Conservation (phyloP, 2,797 vertebrate species). For the Bovichtus diacanthus region DNA sequence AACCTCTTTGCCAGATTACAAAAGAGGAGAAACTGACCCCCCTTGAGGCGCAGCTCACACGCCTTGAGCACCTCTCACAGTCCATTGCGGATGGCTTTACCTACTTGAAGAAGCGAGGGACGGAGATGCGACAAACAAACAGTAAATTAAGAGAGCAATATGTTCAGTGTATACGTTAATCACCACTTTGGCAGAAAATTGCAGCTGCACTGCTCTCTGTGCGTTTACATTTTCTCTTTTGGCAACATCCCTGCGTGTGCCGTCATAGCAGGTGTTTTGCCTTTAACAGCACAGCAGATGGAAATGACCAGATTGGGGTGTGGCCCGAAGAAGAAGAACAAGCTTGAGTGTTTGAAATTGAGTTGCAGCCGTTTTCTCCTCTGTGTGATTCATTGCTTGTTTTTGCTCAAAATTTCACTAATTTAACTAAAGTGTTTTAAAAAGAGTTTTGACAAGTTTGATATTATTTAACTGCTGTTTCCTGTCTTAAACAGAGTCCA, state of each 20-base stretch:
- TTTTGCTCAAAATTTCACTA: not conserved
- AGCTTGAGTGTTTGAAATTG: not conserved
- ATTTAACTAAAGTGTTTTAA: not conserved
- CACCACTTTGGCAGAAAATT: not conserved
- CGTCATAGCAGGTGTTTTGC: not conserved
- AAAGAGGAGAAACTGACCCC: constrained; percentile 89
- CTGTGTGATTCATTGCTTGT: not conserved
- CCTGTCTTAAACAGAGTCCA: constrained; percentile 80
- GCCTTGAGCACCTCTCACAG: constrained; percentile 85
- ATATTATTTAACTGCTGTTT: not conserved
- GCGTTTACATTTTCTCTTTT: not conserved
- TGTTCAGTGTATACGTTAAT: constrained; percentile 61
- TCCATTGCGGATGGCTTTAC: constrained; percentile 88
- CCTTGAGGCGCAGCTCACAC: not conserved
- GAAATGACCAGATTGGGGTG: not conserved
- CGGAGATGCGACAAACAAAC: constrained; percentile 86
- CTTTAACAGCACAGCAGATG: not conserved
- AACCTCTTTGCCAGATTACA: constrained; percentile 82
- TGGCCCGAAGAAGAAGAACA: not conserved
- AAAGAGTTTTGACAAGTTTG: not conserved
- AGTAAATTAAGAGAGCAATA: not conserved
- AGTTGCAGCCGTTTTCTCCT: constrained; percentile 3
- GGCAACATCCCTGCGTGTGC: not conserved
- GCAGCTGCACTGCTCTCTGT: not conserved
- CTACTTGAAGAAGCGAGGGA: constrained; percentile 89